Percentiles rank a stretch among this genome's conserved stretches.
These are phyloP conservation scores for Dicranocentrus wangi DNA, from an alignment of 2,888 invertebrate species.

Conservation along the genomic window DNA sequence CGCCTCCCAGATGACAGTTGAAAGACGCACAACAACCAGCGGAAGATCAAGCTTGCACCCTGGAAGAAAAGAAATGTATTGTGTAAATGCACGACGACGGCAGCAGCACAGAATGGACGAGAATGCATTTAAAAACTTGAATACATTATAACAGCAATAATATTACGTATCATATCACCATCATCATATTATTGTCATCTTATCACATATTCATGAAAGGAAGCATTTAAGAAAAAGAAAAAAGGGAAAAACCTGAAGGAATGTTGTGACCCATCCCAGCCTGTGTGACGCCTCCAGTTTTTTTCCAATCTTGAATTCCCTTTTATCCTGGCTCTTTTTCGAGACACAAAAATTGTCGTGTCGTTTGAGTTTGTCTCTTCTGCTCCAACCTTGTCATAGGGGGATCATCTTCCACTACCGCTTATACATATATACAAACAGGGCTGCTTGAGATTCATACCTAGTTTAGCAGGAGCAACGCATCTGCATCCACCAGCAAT, in stretches of 20 bases:
- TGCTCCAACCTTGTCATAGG: constrained; percentile 16
- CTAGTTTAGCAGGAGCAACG: constrained; percentile 41
- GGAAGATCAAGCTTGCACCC: too few relatives aligned
- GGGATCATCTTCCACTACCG: neutral
- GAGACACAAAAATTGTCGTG: constrained; percentile 35
- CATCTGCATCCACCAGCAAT: constrained; percentile 52
- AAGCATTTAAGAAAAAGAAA: constrained; percentile 15
- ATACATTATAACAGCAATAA: constrained; percentile 47
- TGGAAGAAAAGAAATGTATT: too few relatives aligned
- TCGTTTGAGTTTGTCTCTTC: constrained; percentile 33
- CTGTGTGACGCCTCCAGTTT: constrained; percentile 65
- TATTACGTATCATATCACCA: constrained; percentile 45
- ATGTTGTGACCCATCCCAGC: constrained; percentile 66
- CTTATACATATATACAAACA: constrained; percentile 4
- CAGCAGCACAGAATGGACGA: constrained; percentile 7
- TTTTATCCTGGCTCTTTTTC: neutral
- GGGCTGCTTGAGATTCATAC: neutral
- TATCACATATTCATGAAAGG: constrained; percentile 41
- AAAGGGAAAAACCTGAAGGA: constrained; percentile 62
- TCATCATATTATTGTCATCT: constrained; percentile 46
- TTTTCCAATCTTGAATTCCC: constrained; percentile 26
- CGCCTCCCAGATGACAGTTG: constrained; percentile 71
- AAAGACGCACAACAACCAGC: neutral
- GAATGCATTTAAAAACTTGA: constrained; percentile 23
- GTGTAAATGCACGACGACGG: too few relatives aligned